Percentiles rank a stretch among this genome's conserved stretches.
phyloP scores from a whole-genome alignment of 2,888 invertebrate species.

The Epinotia nisella region DNA sequence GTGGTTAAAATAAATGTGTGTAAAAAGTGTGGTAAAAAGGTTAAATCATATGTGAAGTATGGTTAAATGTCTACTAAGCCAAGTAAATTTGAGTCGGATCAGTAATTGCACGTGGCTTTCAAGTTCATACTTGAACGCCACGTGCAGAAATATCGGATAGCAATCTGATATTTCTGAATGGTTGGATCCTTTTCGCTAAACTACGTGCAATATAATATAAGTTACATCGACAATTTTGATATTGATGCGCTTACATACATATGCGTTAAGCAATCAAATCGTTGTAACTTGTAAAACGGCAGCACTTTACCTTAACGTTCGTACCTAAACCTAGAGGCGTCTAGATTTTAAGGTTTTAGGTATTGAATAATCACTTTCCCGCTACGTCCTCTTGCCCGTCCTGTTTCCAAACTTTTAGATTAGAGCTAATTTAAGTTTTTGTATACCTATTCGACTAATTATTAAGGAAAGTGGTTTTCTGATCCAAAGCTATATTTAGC shows the following conservation, averaged over 20 bases:
- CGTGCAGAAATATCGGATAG: too few species aligned
- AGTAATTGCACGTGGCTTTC: too few species aligned
- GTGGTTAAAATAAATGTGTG: too few species aligned
- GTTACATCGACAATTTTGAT: background rate
- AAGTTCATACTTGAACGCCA: too few species aligned
- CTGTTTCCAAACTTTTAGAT: background rate
- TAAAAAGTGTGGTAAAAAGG: too few species aligned
- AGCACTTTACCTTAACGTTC: background rate
- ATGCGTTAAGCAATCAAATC: background rate
- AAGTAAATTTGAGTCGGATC: too few species aligned
- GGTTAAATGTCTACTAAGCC: too few species aligned
- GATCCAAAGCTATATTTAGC: background rate
- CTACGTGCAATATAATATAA: background rate
- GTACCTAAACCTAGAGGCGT: background rate
- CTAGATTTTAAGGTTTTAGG: background rate
- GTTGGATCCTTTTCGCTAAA: background rate
- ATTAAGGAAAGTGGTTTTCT: background rate
- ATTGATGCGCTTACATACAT: background rate
- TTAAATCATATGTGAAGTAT: too few species aligned
- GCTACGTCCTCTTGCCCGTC: constrained; percentile 8
- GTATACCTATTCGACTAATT: background rate
- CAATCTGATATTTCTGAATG: background rate
- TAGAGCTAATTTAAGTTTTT: background rate
- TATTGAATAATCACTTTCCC: background rate
- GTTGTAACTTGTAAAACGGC: background rate